phyloP scores from a whole-genome alignment of 2,113 vertebrate genomes.

The Ptilonorhynchus violaceus region DNA sequence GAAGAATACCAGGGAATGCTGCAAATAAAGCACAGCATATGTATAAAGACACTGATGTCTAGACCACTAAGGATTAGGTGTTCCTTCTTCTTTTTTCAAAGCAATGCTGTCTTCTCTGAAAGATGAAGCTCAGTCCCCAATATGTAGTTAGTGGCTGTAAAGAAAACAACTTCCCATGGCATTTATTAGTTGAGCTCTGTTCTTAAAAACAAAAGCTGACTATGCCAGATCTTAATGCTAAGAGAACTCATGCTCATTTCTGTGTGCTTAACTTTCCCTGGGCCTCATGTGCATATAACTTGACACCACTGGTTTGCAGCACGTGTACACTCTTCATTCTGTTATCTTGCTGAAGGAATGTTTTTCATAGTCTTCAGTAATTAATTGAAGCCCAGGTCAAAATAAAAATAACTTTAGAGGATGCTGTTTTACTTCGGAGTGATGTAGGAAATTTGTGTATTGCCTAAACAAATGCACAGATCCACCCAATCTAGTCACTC shows the following conservation, averaged over 20 bases:
- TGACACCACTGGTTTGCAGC: not conserved
- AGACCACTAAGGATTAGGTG: conserved; percentile 63
- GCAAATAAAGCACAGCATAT: conserved; percentile 30
- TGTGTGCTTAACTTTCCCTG: not conserved
- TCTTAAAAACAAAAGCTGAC: not conserved
- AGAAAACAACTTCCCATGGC: not conserved
- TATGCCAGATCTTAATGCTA: not conserved
- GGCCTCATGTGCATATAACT: not conserved
- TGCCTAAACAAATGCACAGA: not conserved
- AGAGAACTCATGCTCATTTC: not conserved
- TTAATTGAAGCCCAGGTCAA: not conserved
- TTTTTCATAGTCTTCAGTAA: not conserved
- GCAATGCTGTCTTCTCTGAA: not conserved
- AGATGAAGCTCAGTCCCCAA: not conserved
- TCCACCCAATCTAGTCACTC: not conserved
- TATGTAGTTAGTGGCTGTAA: not conserved
- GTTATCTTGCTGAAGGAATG: not conserved
- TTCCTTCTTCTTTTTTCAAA: conserved; percentile 31
- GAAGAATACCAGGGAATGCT: conserved; percentile 47
- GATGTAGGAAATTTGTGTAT: not conserved
- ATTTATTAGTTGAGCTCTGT: not conserved
- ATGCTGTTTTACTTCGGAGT: not conserved
- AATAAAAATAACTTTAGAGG: not conserved
- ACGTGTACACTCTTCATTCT: not conserved
- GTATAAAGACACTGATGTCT: conserved; percentile 42